phyloP scores from a whole-genome alignment of 2,113 vertebrate genomes.

The Campylorhamphus procurvoides region DNA sequence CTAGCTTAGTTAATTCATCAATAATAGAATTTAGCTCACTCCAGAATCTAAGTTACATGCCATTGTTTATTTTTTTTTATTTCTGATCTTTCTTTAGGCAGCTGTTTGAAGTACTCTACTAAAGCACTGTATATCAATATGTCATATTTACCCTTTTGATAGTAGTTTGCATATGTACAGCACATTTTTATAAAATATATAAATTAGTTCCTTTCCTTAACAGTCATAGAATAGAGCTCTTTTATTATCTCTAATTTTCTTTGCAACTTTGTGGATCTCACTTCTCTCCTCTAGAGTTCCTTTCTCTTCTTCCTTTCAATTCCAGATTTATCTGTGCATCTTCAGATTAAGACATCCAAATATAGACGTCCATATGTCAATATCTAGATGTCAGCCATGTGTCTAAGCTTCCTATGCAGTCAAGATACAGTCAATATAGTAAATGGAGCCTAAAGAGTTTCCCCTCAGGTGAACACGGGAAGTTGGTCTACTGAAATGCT shows the following conservation, averaged over 20 bases:
- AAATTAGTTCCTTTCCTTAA: not conserved
- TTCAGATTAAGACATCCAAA: not conserved
- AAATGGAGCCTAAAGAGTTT: not conserved
- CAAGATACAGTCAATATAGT: not conserved
- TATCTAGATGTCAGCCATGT: not conserved
- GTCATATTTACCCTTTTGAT: conserved; percentile 33
- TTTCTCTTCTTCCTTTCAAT: not conserved
- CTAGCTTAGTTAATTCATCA: conserved; percentile 38
- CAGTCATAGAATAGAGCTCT: not conserved
- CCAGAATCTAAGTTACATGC: not conserved
- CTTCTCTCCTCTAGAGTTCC: not conserved
- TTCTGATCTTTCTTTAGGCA: conserved; percentile 26
- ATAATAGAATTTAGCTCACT: not conserved
- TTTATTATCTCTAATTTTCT: not conserved
- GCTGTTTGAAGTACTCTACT: conserved; percentile 48
- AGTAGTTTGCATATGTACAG: not conserved
- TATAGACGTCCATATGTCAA: not conserved
- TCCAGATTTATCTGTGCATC: not conserved
- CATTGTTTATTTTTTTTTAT: conserved; percentile 34
- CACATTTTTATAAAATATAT: not conserved
- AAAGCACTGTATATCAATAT: not conserved
- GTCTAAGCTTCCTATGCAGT: not conserved
- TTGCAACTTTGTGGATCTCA: not conserved
- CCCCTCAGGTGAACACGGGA: not conserved
- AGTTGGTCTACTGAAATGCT: not conserved